A percentile compares a stretch with the other conserved stretches of the same genome.
These are phyloP conservation scores for Drosophila niveifrons DNA, from an alignment of 2,888 invertebrate genomes.

Conservation along the genomic window DNA sequence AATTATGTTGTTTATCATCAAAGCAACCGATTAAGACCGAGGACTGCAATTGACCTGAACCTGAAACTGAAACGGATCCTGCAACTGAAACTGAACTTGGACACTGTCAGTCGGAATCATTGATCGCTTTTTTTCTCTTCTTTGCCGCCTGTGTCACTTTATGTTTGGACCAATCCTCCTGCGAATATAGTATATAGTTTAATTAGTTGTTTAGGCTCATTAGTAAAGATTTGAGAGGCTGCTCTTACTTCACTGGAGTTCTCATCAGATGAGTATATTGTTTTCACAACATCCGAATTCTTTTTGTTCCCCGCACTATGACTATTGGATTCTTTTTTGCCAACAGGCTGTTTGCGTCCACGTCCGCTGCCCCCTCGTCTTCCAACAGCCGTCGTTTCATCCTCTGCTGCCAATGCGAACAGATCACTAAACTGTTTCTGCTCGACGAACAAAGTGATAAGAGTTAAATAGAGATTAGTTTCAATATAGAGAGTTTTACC, in stretches of 20 bases:
- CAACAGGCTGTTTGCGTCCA: conserved; percentile 87
- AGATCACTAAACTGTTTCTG: conserved; percentile 95
- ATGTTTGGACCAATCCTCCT: conserved; percentile 96
- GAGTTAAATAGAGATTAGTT: neutral
- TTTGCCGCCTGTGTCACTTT: conserved; percentile 92
- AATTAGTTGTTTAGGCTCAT: neutral
- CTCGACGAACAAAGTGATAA: conserved; percentile 48
- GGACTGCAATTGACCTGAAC: conserved; percentile 47
- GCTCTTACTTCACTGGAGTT: conserved; percentile 91
- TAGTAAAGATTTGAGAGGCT: neutral
- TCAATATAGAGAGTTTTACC: conserved; percentile 82
- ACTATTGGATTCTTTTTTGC: conserved; percentile 86
- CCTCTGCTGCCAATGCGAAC: conserved; percentile 95
- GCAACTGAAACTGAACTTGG: conserved; percentile 24
- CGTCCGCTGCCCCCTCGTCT: conserved; percentile 88
- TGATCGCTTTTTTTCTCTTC: conserved; percentile 94
- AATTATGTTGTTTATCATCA: conserved; percentile 67
- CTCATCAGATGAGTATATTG: conserved; percentile 91
- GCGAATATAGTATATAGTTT: conserved; percentile 84
- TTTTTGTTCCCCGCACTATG: conserved; percentile 85
- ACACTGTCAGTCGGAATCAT: conserved; percentile 95
- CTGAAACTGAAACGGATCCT: conserved; percentile 44
- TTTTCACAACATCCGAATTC: conserved; percentile 85
- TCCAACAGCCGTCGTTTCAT: conserved; percentile 89
- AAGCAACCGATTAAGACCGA: conserved; percentile 56